Conservation (phyloP, 2,888 invertebrate species). For the Leptinotarsa haldemani region DNA sequence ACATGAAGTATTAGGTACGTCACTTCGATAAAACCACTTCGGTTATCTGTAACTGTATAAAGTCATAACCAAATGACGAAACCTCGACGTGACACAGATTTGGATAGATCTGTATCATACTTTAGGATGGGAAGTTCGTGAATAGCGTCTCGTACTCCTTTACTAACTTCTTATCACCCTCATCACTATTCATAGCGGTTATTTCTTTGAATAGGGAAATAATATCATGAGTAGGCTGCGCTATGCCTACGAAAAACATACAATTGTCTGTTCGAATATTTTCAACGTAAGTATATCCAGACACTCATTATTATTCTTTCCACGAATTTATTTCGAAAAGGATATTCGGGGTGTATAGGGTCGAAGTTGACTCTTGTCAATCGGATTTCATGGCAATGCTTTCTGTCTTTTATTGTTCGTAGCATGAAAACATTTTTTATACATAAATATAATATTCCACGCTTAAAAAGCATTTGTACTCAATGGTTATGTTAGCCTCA, state of each 20-base stretch:
- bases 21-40: neutral
- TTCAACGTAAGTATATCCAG: slow-evolving; percentile 24
- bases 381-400: too few relatives aligned
- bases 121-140: slow-evolving; percentile 35
- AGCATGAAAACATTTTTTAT: too few relatives aligned
- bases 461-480: too few relatives aligned
- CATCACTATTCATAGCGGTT: slow-evolving; percentile 43
- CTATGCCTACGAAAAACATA: slow-evolving; percentile 33
- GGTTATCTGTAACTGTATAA: neutral
- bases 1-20: neutral
- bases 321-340: slow-evolving; percentile 17
- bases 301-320: slow-evolving; percentile 31
- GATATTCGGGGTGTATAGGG: slow-evolving; percentile 23
- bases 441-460: neutral
- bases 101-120: slow-evolving; percentile 28
- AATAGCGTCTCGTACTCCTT: slow-evolving; percentile 37
- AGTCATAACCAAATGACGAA: slow-evolving; percentile 31
- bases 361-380: neutral
- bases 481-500: too few relatives aligned
- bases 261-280: slow-evolving; percentile 29
- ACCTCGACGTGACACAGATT: slow-evolving; percentile 34
- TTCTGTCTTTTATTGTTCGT: too few relatives aligned
- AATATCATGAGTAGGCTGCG: slow-evolving; percentile 36
- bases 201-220: slow-evolving; percentile 40
- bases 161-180: slow-evolving; percentile 35